Evolutionary conservation across 2,797 vertebrate species (phyloP), one percentile per base, ranked within the genome.

Genomic region (Acanthiza pusilla): DNA sequence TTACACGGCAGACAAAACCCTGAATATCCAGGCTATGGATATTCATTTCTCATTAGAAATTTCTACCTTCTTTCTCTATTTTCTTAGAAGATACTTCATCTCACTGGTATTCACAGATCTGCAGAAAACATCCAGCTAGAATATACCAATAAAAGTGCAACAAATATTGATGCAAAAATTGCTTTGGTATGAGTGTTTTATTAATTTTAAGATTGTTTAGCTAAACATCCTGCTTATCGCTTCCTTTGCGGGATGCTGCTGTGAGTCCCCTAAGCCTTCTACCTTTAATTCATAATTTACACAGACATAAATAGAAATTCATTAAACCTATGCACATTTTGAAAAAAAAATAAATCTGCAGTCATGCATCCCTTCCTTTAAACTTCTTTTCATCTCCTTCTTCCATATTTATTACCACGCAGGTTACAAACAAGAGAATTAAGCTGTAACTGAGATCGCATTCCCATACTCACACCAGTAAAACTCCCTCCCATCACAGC

Each of bases 21-120:
- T 63, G 58, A 53, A 67, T 78, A 88, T 60, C 63, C 75, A 67
- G 63, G 63, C 50, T 81, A 93, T 42, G 42, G 90, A 77, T 88
- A 91, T 82, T 94, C 16, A 91, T 91, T 94, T 91, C 78, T 93
- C 72, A 67, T 85, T 86, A 88, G 54, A 85, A 92, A 92, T 71
- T 26, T 78, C 81, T 51, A 47, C 43, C 43, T 88, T 88, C 26
- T 70, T 34, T 85, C 16, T 45, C 21, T 58, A 4, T 66, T 57
- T 68, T 66, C 42, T 81, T 67, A 47, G 91, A 55, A 92, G 34
- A 48, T 43, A 72, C 43, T 60, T 82, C 57, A 87, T 75, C 58
- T 77, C 68, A 70, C 19, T 34, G 32, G 32, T 70, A 45, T 79
- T 67, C 57, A 71, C 23, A 72, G 29, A 83, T 19, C 40, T 75